A percentile compares a stretch with the other conserved stretches of the same genome.
These are phyloP conservation scores for Ara ararauna DNA, from an alignment of 2,797 vertebrate species.

Conservation along the genomic window DNA sequence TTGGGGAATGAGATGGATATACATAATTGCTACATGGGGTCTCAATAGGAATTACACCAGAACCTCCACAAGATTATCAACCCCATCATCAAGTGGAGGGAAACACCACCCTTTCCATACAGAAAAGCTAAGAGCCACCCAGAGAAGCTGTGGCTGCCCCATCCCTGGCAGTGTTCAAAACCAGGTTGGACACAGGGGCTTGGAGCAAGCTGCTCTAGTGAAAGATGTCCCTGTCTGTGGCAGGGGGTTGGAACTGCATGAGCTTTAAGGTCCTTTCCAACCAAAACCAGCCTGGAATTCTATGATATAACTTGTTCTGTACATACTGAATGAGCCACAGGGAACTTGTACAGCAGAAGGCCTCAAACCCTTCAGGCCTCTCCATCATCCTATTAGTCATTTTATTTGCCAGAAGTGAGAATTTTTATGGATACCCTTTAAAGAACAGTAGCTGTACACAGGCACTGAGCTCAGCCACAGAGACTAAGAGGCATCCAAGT, in stretches of 20 bases:
- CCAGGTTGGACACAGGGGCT: background rate
- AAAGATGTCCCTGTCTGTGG: background rate
- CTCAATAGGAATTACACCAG: background rate
- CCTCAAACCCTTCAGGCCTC: background rate
- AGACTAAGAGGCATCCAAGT: background rate
- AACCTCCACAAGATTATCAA: background rate
- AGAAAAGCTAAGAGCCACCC: background rate
- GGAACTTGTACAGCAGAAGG: background rate
- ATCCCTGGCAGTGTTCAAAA: background rate
- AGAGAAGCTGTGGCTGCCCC: background rate
- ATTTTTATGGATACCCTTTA: background rate
- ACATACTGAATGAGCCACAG: accelerated
- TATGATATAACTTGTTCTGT: background rate
- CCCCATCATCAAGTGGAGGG: background rate
- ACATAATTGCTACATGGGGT: background rate
- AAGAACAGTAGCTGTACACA: background rate
- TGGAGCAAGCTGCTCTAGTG: background rate
- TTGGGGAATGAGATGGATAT: background rate
- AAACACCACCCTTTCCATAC: accelerated
- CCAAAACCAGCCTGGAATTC: background rate
- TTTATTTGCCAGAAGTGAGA: background rate
- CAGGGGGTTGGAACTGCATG: background rate
- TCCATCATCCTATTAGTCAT: background rate
- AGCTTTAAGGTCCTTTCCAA: background rate
- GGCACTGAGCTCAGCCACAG: background rate